Percentiles rank a stretch among this genome's conserved stretches.
Evolutionary conservation across 2,113 vertebrate species (phyloP).

Genomic region (Cranoglanis bouderius): DNA sequence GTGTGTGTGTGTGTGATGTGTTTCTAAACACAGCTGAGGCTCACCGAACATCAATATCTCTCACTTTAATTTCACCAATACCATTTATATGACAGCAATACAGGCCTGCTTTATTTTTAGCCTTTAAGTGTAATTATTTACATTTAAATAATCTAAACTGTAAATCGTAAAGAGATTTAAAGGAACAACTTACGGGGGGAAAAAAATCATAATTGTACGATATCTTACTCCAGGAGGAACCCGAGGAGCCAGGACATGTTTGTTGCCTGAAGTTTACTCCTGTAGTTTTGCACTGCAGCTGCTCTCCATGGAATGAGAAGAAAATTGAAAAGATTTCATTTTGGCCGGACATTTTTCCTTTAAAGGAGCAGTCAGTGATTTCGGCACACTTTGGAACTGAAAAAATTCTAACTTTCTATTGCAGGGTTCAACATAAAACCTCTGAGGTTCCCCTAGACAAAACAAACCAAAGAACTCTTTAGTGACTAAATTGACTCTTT

Average conservation of each 20-base stretch:
- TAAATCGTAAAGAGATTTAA: background rate
- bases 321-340: background rate
- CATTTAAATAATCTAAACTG: background rate
- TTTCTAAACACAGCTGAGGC: constrained; percentile 26
- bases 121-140: background rate
- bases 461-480: too few species aligned
- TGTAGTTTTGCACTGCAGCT: background rate
- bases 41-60: background rate
- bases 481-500: too few species aligned
- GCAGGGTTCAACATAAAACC: background rate
- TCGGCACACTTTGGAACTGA: background rate
- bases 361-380: background rate
- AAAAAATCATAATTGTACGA: background rate
- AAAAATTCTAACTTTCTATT: background rate
- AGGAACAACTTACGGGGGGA: too few species aligned
- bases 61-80: background rate
- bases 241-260: background rate
- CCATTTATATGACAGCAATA: background rate
- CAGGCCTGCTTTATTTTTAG: background rate
- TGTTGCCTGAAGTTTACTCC: background rate
- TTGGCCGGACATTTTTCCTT: background rate
- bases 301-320: background rate
- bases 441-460: too few species aligned
- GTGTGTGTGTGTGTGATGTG: constrained; percentile 40
- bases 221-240: background rate